Evolutionary conservation across 2,888 invertebrate genomes (phyloP).

Genomic region (Idaea dimidiata): DNA sequence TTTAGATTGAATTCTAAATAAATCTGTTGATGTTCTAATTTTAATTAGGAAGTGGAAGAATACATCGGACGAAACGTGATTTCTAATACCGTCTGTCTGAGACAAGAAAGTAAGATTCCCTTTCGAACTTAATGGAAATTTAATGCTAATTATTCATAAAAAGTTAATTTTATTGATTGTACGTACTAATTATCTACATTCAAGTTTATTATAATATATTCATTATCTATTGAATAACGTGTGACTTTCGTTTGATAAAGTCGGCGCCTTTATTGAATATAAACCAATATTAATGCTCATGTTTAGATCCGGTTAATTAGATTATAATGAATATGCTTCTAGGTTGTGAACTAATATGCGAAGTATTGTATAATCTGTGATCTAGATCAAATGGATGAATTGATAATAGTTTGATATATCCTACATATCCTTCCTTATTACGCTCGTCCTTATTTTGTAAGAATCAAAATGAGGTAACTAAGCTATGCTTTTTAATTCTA

Average conservation of each 20-base stretch:
- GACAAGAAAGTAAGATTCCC: not conserved
- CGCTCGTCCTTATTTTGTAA: not conserved
- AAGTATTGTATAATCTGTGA: not conserved
- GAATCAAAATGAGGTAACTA: not conserved
- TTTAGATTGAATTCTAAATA: not conserved
- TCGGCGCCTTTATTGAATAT: not conserved
- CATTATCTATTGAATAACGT: not conserved
- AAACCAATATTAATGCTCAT: not conserved
- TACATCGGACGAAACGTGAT: not conserved
- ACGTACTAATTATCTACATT: not conserved
- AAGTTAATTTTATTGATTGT: not conserved
- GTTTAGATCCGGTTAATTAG: not conserved
- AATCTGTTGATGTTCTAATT: not conserved
- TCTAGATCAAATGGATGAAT: not conserved
- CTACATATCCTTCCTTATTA: not conserved
- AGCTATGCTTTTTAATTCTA: not conserved
- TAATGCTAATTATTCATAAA: slow-evolving; percentile 2
- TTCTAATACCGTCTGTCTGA: not conserved
- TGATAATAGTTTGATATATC: not conserved
- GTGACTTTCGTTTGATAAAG: not conserved
- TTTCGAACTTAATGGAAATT: not conserved
- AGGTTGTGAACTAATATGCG: not conserved
- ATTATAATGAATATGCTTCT: not conserved
- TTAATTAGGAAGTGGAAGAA: not conserved
- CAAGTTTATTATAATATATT: too few relatives aligned